Percentiles rank a stretch among this genome's conserved stretches.
Evolutionary conservation across 1,140 invertebrate species (phyloP).

Genomic region (Trichomalopsis sarcophagae): DNA sequence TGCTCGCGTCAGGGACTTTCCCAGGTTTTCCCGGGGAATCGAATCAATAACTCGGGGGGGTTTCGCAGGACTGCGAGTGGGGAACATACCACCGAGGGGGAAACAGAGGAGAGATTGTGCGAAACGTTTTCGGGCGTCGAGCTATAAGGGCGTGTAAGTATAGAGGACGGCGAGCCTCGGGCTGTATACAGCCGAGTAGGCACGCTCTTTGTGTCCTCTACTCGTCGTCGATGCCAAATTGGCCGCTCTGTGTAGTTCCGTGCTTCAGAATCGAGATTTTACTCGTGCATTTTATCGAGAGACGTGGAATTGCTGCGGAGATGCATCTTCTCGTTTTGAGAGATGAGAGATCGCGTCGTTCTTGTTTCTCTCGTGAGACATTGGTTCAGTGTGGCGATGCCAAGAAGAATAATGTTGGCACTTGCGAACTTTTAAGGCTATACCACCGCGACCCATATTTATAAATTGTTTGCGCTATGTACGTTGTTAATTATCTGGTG

Average conservation of each 20-base stretch:
- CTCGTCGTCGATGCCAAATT: constrained; percentile 16
- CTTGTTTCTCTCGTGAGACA: not conserved
- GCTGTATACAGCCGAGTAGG: not conserved
- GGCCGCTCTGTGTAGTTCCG: not conserved
- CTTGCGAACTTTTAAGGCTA: not conserved
- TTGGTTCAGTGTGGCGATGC: not conserved
- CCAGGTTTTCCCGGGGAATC: constrained; percentile 46
- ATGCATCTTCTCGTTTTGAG: too few species aligned
- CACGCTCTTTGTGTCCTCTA: constrained; percentile 5
- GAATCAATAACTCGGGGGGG: constrained; percentile 34
- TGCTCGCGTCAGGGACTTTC: constrained; percentile 23
- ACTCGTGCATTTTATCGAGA: not conserved
- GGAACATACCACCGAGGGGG: not conserved
- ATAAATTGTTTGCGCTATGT: not conserved
- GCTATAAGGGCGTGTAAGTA: not conserved
- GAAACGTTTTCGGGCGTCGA: constrained; percentile 12
- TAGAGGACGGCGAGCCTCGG: not conserved
- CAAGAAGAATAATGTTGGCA: not conserved
- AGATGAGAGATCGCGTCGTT: too few species aligned
- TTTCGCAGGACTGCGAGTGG: not conserved
- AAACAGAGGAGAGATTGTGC: constrained; percentile 12
- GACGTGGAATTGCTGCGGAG: not conserved
- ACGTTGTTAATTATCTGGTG: not conserved
- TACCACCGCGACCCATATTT: not conserved
- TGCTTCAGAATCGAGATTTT: too few species aligned